Evolutionary conservation across 2,888 invertebrate species (phyloP).

Genomic region (Eupsilia transversa): DNA sequence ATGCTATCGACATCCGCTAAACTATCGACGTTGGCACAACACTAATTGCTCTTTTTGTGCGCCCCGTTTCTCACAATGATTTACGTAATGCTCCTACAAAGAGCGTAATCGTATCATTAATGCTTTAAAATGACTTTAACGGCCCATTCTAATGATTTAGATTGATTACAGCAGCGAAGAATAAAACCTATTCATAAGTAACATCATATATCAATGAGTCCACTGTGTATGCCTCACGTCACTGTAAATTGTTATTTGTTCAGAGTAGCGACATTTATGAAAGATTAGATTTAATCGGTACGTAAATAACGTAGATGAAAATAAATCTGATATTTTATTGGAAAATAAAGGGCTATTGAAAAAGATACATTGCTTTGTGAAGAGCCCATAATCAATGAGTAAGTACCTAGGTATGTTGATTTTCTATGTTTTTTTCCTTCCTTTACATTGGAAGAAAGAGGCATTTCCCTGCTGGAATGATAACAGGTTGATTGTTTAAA

Average conservation of each 20-base stretch:
- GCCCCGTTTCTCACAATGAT: constrained; percentile 85
- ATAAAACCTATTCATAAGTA: constrained; percentile 68
- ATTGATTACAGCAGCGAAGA: constrained; percentile 78
- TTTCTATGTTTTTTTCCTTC: background rate
- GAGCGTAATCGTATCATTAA: constrained; percentile 84
- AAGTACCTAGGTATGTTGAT: background rate
- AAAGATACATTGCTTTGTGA: background rate
- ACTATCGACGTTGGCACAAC: constrained; percentile 88
- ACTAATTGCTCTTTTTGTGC: constrained; percentile 88
- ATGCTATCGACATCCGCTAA: constrained; percentile 89
- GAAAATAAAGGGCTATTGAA: constrained; percentile 35
- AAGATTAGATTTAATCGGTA: constrained; percentile 60
- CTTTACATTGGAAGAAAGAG: background rate
- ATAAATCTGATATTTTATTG: constrained; percentile 35
- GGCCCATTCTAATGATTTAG: constrained; percentile 82
- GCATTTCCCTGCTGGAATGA: background rate
- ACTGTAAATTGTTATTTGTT: constrained; percentile 59
- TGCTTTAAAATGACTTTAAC: constrained; percentile 83
- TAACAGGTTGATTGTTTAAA: too few species aligned
- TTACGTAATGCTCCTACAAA: constrained; percentile 81
- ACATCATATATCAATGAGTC: constrained; percentile 63
- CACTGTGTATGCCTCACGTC: constrained; percentile 45
- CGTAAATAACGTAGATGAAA: constrained; percentile 47
- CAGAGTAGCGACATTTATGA: constrained; percentile 59
- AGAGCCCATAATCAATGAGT: constrained; percentile 2